Evolutionary conservation across 2,888 invertebrate species (phyloP), one percentile per base, ranked within the genome.

Genomic region (Cyclophora albipunctata): DNA sequence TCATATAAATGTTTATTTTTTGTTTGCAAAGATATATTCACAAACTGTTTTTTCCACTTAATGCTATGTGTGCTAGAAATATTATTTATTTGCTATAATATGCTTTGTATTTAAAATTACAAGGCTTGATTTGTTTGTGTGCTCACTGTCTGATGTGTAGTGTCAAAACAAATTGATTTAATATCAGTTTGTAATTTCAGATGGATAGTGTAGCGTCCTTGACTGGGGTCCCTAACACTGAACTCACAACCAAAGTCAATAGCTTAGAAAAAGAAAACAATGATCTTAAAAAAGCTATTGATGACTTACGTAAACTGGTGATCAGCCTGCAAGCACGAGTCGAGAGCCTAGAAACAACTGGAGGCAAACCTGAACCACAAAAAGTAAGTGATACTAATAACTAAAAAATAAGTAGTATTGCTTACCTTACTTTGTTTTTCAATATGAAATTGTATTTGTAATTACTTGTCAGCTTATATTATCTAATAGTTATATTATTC

Each of bases 121-220:
- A 33, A 45, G 42, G 41, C 34, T 47, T 47, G 6, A 34, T 43
- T 33, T 5, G 5, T 34, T 34, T 20, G 43, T 34, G 43, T 43
- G 43, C 43, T 43, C 7, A 7, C 20, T 42, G 42, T 20, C 20
- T 20, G 20, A 20, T 42, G 42, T 42, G 42, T 42, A 5, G 20
- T 20, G 20, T 42, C 3, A 7, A 7, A 20, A 3, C n/a, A 42
- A 7, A 42, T 2, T 7, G 42, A 42, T 7, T 3, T 2, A 7
- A 42, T 7, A 42, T 42, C 20, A 20, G 20, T 7, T 5, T 37
- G 37, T 37, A 37, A 5, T 86, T 89, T 46, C 74, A 93, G 93
- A 92, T 93, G 90, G 92, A 92, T 63, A 91, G 90, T 67, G 91
- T 93, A 58, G 90, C 91, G 55, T 84, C 88, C 40, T 69, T 91